Base-by-base conservation (phyloP, 2,888 invertebrate species). In the Folsomia manolachei region DNA sequence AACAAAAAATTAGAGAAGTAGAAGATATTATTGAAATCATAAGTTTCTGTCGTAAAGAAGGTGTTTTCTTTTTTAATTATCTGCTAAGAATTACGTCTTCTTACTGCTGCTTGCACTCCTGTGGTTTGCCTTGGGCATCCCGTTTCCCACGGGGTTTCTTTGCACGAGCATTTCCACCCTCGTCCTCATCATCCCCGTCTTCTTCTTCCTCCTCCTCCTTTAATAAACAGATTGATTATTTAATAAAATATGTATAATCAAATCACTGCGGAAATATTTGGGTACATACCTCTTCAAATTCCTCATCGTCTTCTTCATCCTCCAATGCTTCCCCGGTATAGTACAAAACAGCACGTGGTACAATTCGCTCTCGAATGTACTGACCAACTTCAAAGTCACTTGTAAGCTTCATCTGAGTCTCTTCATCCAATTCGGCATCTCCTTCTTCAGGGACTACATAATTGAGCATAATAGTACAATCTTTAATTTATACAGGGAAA, bases 381-480 rank as follows among this genome's bases (percentile, higher is more conserved):
- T 99, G 98, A 1, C 99, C 99, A 84, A 99, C 93, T 87, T 99
- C 98, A 85, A 96, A 99, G 86, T 99, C 99, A 70, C 92, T 91
- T 11, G 94, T 93, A 79, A 98, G 86, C 80, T 96, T 86, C 80
- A 90, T 89, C 85, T 91, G 93, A 60, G 91, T 89, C 78, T 97
- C 95, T 70, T 96, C 95, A 83, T 95, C 95, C 77, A 94, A 86
- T 76, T 94, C 93, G 60, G 89, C 89, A 82, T 92, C 90, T 85
- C 89, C 88, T 84, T 92, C 93, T 75, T 94, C 94, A 53, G 93
- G 91, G 85, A 93, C 91, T 87, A 85, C 19, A 7, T 7, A 19
- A 19, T 14, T 27, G 1, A 65, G 39, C 14, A 9, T 39, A 39
- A 39, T 39, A 39, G 4, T 39, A 39, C 39, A 39, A 7, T 63